Evolutionary conservation across 2,797 vertebrate species (phyloP).

Genomic region (Limosa lapponica): DNA sequence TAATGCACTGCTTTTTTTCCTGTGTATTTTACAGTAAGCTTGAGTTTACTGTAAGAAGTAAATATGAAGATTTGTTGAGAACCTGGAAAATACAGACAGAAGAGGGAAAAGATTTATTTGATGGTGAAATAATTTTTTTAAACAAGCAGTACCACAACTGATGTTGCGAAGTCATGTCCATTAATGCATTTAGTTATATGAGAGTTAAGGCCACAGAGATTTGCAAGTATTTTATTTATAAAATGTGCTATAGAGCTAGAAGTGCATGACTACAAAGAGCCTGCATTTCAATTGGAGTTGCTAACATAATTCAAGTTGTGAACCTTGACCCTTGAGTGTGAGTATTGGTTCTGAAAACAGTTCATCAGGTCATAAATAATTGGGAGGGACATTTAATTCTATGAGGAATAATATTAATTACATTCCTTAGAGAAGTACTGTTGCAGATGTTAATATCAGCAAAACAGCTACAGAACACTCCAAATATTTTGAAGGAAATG

Average conservation of each 20-base stretch:
- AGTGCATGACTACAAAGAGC: not conserved
- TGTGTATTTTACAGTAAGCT: not conserved
- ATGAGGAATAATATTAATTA: conserved; percentile 29
- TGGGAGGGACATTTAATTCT: not conserved
- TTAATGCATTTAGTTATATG: not conserved
- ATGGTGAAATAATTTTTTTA: not conserved
- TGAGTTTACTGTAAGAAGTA: not conserved
- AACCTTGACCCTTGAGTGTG: conserved; percentile 30
- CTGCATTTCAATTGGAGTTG: not conserved
- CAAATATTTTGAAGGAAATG: not conserved
- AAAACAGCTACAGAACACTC: not conserved
- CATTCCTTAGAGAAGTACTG: conserved; percentile 20
- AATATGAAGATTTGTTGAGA: not conserved
- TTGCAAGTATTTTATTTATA: not conserved
- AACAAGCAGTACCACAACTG: not conserved
- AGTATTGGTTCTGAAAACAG: not conserved
- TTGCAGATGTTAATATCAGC: conserved; percentile 34
- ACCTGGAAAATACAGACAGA: not conserved
- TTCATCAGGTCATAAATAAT: conserved; percentile 52
- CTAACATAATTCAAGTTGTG: not conserved
- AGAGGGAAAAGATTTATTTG: not conserved
- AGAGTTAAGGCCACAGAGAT: not conserved
- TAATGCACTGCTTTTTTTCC: not conserved
- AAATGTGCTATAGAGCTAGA: not conserved
- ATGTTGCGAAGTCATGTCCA: not conserved